Evolutionary conservation across 2,888 invertebrate genomes (phyloP).

Genomic region (Drosophila testacea): DNA sequence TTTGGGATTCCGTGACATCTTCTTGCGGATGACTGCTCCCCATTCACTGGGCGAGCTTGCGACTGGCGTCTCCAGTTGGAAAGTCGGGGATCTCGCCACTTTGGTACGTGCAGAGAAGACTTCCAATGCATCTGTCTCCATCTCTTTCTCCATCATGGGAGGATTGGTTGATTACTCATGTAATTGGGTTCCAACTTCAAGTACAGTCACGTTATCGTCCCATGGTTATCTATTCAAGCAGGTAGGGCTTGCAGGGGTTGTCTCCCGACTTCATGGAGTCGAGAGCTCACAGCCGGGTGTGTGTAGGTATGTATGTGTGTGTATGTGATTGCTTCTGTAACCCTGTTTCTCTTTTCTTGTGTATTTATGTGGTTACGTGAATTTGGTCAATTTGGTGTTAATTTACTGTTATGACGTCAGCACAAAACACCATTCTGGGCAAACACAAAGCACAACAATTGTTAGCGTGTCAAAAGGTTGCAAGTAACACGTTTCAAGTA

Average conservation of each 20-base stretch:
- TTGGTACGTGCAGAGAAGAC: no score
- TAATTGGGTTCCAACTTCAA: no score
- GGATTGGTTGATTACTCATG: no score
- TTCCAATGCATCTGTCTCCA: no score
- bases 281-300: neutral
- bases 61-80: neutral
- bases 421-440: constrained; percentile 36
- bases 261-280: no score
- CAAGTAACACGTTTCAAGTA: constrained; percentile 10
- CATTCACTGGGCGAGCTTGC: neutral
- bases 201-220: no score
- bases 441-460: no score
- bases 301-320: neutral
- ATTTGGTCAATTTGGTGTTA: constrained; percentile 42
- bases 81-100: no score
- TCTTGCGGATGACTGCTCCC: neutral
- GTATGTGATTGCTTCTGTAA: neutral
- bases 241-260: no score
- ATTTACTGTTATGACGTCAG: constrained; percentile 77
- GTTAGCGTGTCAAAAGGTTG: constrained; percentile 50
- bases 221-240: no score
- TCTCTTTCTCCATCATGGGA: no score
- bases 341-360: constrained; percentile 2
- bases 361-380: constrained; percentile 6
- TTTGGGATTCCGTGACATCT: no score